Conservation (phyloP, 2,113 vertebrate genomes). For the Turdus rufiventris region DNA sequence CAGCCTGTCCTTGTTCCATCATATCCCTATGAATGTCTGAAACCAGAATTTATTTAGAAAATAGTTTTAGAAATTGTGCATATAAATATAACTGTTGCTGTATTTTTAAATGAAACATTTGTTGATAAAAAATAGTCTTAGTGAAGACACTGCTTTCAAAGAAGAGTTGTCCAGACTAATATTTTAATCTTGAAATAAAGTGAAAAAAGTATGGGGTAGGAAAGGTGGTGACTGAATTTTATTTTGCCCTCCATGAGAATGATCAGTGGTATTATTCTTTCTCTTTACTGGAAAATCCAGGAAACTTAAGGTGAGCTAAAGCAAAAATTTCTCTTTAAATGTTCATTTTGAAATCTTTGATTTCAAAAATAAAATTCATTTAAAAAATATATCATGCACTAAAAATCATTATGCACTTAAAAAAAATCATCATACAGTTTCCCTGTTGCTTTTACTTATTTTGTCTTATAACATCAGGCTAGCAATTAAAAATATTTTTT, state of each 20-base stretch:
- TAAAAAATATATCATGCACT: not conserved
- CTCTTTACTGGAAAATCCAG: not conserved
- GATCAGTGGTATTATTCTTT: not conserved
- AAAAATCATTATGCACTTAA: not conserved
- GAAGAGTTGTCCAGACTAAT: not conserved
- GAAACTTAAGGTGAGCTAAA: not conserved
- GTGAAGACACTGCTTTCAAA: not conserved
- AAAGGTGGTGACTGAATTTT: not conserved
- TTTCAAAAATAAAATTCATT: not conserved
- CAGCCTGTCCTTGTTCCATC: not conserved
- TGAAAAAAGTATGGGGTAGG: not conserved
- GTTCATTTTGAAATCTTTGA: not conserved
- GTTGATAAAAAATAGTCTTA: not conserved
- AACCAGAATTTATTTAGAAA: not conserved
- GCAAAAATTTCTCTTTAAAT: not conserved
- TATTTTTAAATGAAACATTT: not conserved
- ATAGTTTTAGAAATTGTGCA: not conserved
- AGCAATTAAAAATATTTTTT: not conserved
- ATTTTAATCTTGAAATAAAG: not conserved
- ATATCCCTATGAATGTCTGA: not conserved
- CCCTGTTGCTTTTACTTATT: not conserved
- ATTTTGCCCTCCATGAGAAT: not conserved
- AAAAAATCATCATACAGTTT: not conserved
- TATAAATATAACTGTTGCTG: not conserved
- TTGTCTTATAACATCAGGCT: not conserved